These are phyloP conservation scores for Timandra comae DNA, from an alignment of 2,888 invertebrate genomes.

Conservation along the genomic window DNA sequence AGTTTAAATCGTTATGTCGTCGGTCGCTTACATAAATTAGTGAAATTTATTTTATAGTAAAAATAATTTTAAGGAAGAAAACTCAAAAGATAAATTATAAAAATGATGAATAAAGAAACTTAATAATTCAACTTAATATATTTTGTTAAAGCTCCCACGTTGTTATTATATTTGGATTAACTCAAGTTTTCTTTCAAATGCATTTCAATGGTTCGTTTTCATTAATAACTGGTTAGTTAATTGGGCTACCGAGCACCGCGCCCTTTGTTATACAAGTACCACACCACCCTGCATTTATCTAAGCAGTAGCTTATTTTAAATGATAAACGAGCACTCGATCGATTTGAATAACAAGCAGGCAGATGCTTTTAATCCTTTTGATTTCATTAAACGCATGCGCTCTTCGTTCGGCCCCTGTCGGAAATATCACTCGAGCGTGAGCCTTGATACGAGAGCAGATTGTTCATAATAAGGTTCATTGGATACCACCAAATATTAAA, in stretches of 20 bases:
- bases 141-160: too few relatives aligned
- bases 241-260: constrained; percentile 60
- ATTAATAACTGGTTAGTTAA: constrained; percentile 65
- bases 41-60: constrained; percentile 27
- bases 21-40: constrained; percentile 39
- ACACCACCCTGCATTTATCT: constrained; percentile 68
- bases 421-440: constrained; percentile 73
- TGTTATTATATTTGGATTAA: too few relatives aligned
- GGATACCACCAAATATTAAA: constrained; percentile 24
- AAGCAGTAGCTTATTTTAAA: constrained; percentile 75
- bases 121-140: too few relatives aligned
- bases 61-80: too few relatives aligned
- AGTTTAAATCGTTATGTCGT: constrained; percentile 45
- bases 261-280: constrained; percentile 67
- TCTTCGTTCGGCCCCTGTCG: constrained; percentile 62
- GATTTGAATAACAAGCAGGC: constrained; percentile 77
- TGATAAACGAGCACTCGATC: constrained; percentile 75
- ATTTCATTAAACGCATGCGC: constrained; percentile 76
- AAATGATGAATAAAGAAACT: too few relatives aligned
- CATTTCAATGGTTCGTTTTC: constrained; percentile 35
- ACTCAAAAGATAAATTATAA: too few relatives aligned
- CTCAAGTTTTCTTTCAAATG: constrained; percentile 24
- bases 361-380: constrained; percentile 77
- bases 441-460: constrained; percentile 50
- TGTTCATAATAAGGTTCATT: constrained; percentile 54